Base-by-base conservation (phyloP, 2,113 vertebrate species). In the Sakesphorus luctuosus region DNA sequence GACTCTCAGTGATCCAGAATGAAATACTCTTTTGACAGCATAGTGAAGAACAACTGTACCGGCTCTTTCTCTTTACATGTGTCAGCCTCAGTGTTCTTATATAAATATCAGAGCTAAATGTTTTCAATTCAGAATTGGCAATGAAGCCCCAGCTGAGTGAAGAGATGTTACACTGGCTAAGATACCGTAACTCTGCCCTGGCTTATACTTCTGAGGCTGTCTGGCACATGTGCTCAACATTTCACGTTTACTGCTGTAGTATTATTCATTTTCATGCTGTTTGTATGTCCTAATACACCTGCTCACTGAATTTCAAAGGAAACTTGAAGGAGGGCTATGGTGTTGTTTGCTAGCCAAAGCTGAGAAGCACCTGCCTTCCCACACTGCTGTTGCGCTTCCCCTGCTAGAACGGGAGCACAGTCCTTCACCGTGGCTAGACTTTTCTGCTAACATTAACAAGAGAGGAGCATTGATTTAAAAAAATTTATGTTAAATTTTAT, bases 71-170 rank as follows among this genome's bases (percentile, higher is more conserved):
- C 71, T 87, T 89, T 43, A 69, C 26, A 19, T 44, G 9, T 53
- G 67, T 90, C 65, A 78, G 44, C 74, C 68, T 77, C 28, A 26
- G 26, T 40, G 56, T 40, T 84, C 19, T 12, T 72, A 13, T 67
- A 53, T 92, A 89, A 88, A 78, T 77, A 89, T 52, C 56, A 87
- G 53, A 73, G 33, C 36, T 89, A 75, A 90, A 50, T 47, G 35
- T 75, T 90, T 92, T 89, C 82, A 68, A 43, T 93, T 89, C 90
- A 83, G 47, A 77, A 79, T 52, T 83, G 74, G 50, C 78, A 68
- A 35, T 72, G 56, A 80, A 85, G 86, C 24, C 47, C 66, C 4
- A 1, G 55, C 61, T 38, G 49, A 77, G 29, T 15, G 18, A n/a
- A 44, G 46, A 78, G 18, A 49, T 24, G 29, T 76, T 74, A 52